Evolutionary conservation across 2,797 vertebrate species (phyloP).

Genomic region (Spinus olivaceus): DNA sequence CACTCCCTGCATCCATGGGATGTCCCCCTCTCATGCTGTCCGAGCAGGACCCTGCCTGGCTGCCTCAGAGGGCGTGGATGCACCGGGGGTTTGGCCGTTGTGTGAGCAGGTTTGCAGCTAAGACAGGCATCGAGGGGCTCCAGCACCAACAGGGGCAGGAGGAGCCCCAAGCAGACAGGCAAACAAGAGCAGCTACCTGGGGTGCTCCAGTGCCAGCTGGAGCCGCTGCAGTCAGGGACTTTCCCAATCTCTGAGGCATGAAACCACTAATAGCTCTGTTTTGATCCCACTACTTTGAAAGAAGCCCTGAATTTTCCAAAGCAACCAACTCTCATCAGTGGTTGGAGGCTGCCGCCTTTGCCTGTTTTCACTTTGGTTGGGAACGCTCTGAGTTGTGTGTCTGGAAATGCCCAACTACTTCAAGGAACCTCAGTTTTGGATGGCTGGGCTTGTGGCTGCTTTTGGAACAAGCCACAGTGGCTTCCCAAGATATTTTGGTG

Average conservation of each 20-base stretch:
- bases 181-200: background rate
- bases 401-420: background rate
- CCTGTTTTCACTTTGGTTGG: accelerated
- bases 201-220: background rate
- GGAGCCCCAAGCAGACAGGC: accelerated
- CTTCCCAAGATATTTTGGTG: background rate
- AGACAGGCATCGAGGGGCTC: accelerated
- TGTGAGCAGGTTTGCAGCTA: background rate
- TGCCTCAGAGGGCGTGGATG: background rate
- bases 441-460: background rate
- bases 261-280: constrained; percentile 8
- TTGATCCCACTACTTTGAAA: constrained; percentile 3
- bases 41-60: background rate
- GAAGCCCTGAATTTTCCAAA: background rate
- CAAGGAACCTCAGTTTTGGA: background rate
- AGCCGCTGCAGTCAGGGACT: background rate
- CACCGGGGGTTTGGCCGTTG: background rate
- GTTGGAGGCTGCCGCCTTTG: accelerated
- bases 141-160: accelerated
- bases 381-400: background rate
- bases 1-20: accelerated
- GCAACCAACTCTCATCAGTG: background rate
- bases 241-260: background rate
- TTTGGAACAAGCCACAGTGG: background rate
- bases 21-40: background rate